These are phyloP conservation scores for Buceros bicornis DNA, from an alignment of 2,797 vertebrate species.

Conservation along the genomic window DNA sequence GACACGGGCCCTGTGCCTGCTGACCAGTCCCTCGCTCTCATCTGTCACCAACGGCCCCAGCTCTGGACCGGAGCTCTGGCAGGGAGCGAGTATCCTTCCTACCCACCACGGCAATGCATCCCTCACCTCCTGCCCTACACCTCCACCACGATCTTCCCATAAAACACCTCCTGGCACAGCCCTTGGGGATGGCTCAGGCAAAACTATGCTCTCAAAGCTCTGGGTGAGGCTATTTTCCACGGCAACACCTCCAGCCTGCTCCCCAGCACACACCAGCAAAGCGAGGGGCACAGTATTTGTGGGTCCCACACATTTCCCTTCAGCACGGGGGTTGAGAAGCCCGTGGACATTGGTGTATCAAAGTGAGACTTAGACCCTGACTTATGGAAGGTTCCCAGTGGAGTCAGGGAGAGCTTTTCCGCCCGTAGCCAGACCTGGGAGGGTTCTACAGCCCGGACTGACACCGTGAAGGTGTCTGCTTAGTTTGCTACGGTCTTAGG, in stretches of 20 bases:
- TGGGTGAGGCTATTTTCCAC: accelerated
- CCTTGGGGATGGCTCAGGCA: accelerated
- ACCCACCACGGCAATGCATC: accelerated
- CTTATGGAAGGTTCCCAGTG: accelerated
- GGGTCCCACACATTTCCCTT: accelerated
- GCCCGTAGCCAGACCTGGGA: accelerated
- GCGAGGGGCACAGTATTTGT: accelerated
- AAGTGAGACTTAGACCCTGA: accelerated
- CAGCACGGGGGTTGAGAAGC: accelerated
- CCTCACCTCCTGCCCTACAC: neutral
- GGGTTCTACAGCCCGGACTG: accelerated
- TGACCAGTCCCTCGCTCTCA: neutral
- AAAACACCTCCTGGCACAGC: neutral
- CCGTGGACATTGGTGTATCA: accelerated
- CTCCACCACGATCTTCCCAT: accelerated
- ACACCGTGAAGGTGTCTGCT: accelerated
- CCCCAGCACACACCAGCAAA: accelerated
- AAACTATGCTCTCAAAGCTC: neutral
- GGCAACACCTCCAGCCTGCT: accelerated
- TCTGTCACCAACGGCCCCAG: accelerated
- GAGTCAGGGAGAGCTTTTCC: neutral
- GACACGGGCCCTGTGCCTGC: accelerated
- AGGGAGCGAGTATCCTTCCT: accelerated
- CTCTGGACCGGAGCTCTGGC: too few relatives aligned
- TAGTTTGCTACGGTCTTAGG: neutral